These are phyloP conservation scores for Chironomus tepperi DNA, from an alignment of 1,140 invertebrate species.

Conservation along the genomic window DNA sequence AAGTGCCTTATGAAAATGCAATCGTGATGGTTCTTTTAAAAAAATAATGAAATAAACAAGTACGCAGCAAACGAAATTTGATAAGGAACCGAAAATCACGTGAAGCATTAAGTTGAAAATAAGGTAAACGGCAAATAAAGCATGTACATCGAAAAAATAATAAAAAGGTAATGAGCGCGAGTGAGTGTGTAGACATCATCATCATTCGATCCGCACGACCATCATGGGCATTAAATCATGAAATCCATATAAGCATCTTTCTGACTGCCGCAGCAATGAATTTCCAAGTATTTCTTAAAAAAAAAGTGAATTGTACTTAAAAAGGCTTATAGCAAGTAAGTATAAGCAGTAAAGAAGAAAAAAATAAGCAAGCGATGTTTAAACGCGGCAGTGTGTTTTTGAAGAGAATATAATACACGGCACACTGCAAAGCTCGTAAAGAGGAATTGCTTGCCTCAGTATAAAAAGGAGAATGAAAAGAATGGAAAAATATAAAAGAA, in stretches of 20 bases:
- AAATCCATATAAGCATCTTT: not conserved
- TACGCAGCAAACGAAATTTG: too few relatives aligned
- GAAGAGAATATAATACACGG: not conserved
- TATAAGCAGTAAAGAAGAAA: slow-evolving; percentile 10
- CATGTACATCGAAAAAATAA: not conserved
- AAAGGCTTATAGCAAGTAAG: not conserved
- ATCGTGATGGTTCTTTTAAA: too few relatives aligned
- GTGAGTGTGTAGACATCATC: slow-evolving; percentile 4
- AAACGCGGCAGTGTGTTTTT: slow-evolving; percentile 7
- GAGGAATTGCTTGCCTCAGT: not conserved
- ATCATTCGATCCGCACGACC: slow-evolving; percentile 18
- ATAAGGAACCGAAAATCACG: too few relatives aligned
- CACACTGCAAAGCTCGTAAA: not conserved
- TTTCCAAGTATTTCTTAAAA: not conserved
- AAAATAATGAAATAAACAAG: too few relatives aligned
- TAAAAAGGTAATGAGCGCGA: slow-evolving; percentile 9
- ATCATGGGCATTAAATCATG: slow-evolving; percentile 14
- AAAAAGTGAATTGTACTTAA: slow-evolving; percentile 18
- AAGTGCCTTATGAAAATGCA: too few relatives aligned
- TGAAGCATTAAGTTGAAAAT: too few relatives aligned
- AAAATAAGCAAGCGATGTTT: slow-evolving; percentile 3
- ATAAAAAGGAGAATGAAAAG: not conserved
- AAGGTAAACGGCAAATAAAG: too few relatives aligned
- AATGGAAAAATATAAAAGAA: not conserved
- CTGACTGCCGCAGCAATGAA: not conserved